Evolutionary conservation across 2,797 vertebrate genomes (phyloP).

Genomic region (Platyrinchus mystaceus): DNA sequence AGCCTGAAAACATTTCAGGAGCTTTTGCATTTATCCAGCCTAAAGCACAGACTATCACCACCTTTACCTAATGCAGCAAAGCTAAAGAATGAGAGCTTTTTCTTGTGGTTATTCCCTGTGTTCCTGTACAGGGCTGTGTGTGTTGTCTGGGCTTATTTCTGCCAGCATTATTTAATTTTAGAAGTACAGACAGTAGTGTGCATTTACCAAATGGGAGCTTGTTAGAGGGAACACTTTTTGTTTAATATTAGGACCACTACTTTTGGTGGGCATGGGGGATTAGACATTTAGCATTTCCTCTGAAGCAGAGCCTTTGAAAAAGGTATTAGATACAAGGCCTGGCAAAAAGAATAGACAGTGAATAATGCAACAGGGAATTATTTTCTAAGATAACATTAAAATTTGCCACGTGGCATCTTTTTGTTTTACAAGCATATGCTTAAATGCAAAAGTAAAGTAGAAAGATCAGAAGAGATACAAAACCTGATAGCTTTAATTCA

Average conservation of each 20-base stretch:
- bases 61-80: background rate
- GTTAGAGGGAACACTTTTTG: background rate
- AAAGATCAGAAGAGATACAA: constrained; percentile 22
- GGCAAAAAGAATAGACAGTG: background rate
- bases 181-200: background rate
- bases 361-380: background rate
- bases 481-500: background rate
- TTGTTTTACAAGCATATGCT: constrained; percentile 7
- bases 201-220: background rate
- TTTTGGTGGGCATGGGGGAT: background rate
- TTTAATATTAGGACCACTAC: background rate
- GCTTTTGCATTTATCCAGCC: background rate
- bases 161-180: background rate
- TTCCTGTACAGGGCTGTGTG: background rate
- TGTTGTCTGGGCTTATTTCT: background rate
- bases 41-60: background rate
- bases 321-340: background rate
- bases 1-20: background rate
- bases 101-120: background rate
- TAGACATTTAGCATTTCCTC: background rate
- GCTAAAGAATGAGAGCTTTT: rapidly evolving
- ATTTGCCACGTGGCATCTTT: background rate
- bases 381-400: background rate
- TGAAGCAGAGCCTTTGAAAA: background rate
- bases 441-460: background rate